Evolutionary conservation across 2,888 invertebrate species (phyloP), one percentile per base, ranked within the genome.

Genomic region (Drepanosiphum platanoidis): DNA sequence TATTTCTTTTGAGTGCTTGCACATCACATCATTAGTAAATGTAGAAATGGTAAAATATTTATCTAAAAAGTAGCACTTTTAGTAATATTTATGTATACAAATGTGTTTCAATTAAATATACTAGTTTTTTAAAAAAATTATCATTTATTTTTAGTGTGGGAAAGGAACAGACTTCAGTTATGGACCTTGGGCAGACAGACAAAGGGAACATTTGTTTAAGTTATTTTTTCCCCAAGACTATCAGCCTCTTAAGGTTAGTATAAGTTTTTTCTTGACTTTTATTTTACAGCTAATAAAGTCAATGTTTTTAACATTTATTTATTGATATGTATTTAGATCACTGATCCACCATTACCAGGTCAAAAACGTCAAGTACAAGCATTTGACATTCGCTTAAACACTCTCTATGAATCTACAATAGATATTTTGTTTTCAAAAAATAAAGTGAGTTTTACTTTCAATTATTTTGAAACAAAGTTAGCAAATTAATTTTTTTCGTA

Each of bases 181-280:
- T 89, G 99, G 99, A 0, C 99, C 99, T 0, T 99, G 99, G 99
- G 99, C 98, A 4, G 99, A 99, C 89, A 92, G 98, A 79, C 99
- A 99, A 90, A 93, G 99, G 87, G 98, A 98, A 89, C 94, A 96
- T 90, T 91, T 99, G 52, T 98, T 96, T 90, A 96, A 94, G 90
- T 97, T 98, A 90, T 99, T 99, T 91, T 98, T 96, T 89, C 99
- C 97, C 11, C 94, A 95, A 87, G 95, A 96, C 89, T 96, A 94
- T 90, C 93, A 94, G 89, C 93, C 94, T 86, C 92, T 96, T 89
- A 93, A 94, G 90, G 92, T 89, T 87, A 86, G 34, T 84, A 18
- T 82, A 34, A 30, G 15, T 80, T 66, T 52, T 32, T 0, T 78
- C 52, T 18, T 58, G 52, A 34, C 46, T 68, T 70, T 61, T 27